phyloP scores from a whole-genome alignment of 2,888 invertebrate genomes.

The Cistogaster globosa region DNA sequence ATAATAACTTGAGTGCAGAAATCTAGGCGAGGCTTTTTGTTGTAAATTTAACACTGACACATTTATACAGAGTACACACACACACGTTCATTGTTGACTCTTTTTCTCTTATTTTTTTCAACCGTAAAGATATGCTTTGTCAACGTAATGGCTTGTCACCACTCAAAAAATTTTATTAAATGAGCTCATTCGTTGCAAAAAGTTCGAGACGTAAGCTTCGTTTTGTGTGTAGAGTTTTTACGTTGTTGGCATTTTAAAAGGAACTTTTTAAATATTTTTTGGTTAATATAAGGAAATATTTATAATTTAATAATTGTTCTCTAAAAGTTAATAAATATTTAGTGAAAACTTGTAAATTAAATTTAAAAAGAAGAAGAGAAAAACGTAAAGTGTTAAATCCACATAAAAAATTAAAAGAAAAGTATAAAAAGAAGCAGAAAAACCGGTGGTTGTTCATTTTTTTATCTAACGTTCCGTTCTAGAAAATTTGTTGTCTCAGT shows the following conservation, averaged over 20 bases:
- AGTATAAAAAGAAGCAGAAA: constrained; percentile 74
- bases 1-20: constrained; percentile 41
- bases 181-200: constrained; percentile 75
- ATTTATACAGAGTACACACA: constrained; percentile 1
- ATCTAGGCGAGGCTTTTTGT: constrained; percentile 72
- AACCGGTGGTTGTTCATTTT: constrained; percentile 79
- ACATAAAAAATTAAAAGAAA: constrained; percentile 66
- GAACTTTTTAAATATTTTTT: constrained; percentile 35
- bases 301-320: constrained; percentile 69
- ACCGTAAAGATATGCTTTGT: constrained; percentile 67
- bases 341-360: constrained; percentile 64
- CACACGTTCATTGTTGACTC: constrained; percentile 44
- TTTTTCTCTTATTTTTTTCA: constrained; percentile 54
- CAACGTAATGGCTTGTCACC: constrained; percentile 73
- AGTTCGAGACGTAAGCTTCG: constrained; percentile 74
- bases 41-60: constrained; percentile 50
- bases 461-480: constrained; percentile 74
- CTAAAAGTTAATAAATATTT: constrained; percentile 71
- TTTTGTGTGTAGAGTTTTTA: constrained; percentile 63
- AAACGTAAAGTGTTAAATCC: constrained; percentile 73
- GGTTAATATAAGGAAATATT: constrained; percentile 40
- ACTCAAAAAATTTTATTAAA: constrained; percentile 60
- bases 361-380: constrained; percentile 67
- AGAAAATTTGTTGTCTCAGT: constrained; percentile 69
- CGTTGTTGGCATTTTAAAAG: constrained; percentile 75